These are phyloP conservation scores for Daphoenositta chrysoptera DNA, from an alignment of 2,113 vertebrate genomes.

Conservation along the genomic window DNA sequence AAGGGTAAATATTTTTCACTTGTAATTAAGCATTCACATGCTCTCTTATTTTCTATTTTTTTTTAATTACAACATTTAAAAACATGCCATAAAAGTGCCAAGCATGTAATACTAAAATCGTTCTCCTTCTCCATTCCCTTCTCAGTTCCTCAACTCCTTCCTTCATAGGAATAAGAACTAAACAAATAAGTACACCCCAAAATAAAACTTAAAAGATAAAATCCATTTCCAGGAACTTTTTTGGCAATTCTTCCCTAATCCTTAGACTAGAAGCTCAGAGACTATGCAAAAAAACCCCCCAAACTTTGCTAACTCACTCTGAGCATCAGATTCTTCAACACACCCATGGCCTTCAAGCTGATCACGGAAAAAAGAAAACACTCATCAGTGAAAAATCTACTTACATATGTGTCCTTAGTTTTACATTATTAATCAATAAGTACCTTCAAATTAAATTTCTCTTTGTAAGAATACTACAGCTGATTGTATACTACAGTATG, in stretches of 20 bases:
- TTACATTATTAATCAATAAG: neutral
- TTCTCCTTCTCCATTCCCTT: neutral
- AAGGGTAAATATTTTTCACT: neutral
- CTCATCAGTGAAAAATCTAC: neutral
- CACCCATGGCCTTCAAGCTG: neutral
- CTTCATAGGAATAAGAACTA: neutral
- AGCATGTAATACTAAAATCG: neutral
- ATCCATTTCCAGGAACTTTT: neutral
- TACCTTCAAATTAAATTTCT: neutral
- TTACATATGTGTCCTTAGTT: accelerated
- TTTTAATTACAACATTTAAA: neutral
- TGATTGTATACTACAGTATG: neutral
- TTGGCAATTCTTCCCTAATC: neutral
- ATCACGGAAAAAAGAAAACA: neutral
- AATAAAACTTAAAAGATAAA: neutral
- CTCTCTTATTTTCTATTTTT: neutral
- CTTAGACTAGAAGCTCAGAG: neutral
- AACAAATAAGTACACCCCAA: neutral
- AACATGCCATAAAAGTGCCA: neutral
- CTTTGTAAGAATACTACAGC: neutral
- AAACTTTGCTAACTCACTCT: neutral
- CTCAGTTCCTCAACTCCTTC: neutral
- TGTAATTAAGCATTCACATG: neutral
- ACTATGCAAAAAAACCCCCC: neutral
- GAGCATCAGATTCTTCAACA: neutral